Base-by-base conservation (phyloP, 2,113 vertebrate species). In the Dromaius novaehollandiae region DNA sequence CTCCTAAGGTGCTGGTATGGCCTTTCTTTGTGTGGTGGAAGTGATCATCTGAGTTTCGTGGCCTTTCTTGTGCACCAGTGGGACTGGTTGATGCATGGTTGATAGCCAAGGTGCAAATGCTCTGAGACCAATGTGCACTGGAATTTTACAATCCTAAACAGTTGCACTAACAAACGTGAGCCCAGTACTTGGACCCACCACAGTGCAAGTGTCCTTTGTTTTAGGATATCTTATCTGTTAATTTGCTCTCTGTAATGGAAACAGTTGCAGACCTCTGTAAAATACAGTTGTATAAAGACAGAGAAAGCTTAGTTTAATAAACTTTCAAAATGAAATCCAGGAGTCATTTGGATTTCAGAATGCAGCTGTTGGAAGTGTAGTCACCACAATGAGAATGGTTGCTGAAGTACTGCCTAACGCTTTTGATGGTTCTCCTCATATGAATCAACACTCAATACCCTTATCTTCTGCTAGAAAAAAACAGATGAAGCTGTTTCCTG, bases 81-180 rank as follows among this genome's bases (percentile, higher is more conserved):
- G 13, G 38, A 38, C 40, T 65, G 34, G 7, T 21, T 64, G 18
- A 40, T 36, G 19, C 44, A 7, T 7, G 8, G 3, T 70, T 50
- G 69, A 18, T 28, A 64, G 28, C n/a, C 13, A 7, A 19, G 34
- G 38, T 66, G 38, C 44, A n/a, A 73, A 61, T 32, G 22, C 13
- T 74, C 1, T 1, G 60, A 61, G 60, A 25, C 0, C 0, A 51
- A 66, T 11, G 18, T 30, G 28, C 55, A 56, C 17, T 17, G 55
- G 20, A 56, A 32, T 17, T 32, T 17, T 56, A 56, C 28, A 15
- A 40, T 46, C 18, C 42, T 60, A 14, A 38, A 53, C 17, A 11
- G 7, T 48, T 82, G 44, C 44, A 78, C 38, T 48, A 21, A 66
- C 11, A 44, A 75, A 58, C 0, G 0, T 18, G 24, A 0, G 0